These are phyloP conservation scores for Drosophila barbarae DNA, from an alignment of 2,888 invertebrate genomes.

Conservation along the genomic window DNA sequence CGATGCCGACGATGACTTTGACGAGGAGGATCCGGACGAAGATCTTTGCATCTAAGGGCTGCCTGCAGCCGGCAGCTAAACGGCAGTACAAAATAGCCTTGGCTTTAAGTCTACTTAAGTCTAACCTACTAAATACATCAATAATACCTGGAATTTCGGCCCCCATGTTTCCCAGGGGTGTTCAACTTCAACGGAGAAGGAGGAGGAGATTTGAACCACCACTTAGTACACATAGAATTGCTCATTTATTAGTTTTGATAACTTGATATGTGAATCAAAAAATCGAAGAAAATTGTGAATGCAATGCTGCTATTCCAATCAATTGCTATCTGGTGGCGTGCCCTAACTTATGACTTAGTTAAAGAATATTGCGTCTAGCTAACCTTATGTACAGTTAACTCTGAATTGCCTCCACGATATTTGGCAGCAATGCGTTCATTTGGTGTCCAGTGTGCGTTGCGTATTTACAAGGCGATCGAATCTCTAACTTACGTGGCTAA, in stretches of 20 bases:
- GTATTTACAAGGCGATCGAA: slow-evolving; percentile 38
- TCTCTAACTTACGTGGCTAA: slow-evolving; percentile 21
- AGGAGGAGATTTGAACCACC: slow-evolving; percentile 9
- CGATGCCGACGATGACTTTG: slow-evolving; percentile 89
- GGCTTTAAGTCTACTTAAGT: slow-evolving; percentile 65
- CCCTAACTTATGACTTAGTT: slow-evolving; percentile 41
- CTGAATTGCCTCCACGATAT: slow-evolving; percentile 18
- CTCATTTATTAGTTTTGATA: slow-evolving; percentile 46
- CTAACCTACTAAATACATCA: slow-evolving; percentile 41
- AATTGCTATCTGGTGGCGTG: slow-evolving; percentile 29
- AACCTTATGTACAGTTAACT: slow-evolving; percentile 27
- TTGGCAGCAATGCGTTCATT: slow-evolving; percentile 30
- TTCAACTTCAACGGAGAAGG: background rate
- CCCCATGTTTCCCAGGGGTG: slow-evolving; percentile 20
- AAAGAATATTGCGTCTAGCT: slow-evolving; percentile 35
- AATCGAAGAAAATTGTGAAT: slow-evolving; percentile 34
- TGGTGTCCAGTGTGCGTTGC: slow-evolving; percentile 36
- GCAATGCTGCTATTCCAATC: slow-evolving; percentile 11
- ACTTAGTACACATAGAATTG: slow-evolving; percentile 38
- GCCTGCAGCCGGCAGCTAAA: slow-evolving; percentile 43
- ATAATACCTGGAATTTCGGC: slow-evolving; percentile 36
- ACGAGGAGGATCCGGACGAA: slow-evolving; percentile 93
- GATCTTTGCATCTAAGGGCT: slow-evolving; percentile 85
- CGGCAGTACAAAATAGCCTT: slow-evolving; percentile 72
- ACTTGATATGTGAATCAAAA: slow-evolving; percentile 41